Evolutionary conservation across 1,140 invertebrate genomes (phyloP).

Genomic region (Aphelenchoides besseyi): DNA sequence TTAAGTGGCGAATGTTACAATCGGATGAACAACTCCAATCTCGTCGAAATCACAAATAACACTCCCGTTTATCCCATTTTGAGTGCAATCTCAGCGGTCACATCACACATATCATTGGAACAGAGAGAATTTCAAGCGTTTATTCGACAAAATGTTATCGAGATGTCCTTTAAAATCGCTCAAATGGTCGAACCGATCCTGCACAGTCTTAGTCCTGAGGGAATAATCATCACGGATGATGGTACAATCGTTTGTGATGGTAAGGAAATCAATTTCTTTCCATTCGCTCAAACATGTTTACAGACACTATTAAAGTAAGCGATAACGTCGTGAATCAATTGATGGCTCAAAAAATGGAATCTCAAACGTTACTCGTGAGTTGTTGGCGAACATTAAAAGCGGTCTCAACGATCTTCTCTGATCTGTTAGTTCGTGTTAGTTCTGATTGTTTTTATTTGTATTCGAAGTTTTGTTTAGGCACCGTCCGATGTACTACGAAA

Average conservation of each 20-base stretch:
- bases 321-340: neutral
- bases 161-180: conserved; percentile 34
- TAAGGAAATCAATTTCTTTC: neutral
- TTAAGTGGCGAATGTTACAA: neutral
- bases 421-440: conserved; percentile 30
- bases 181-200: conserved; percentile 33
- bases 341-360: conserved; percentile 35
- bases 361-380: conserved; percentile 26
- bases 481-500: neutral
- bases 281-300: no score
- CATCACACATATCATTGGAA: conserved; percentile 13
- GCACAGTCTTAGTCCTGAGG: conserved; percentile 39
- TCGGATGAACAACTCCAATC: neutral
- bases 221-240: conserved; percentile 28
- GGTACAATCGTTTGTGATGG: neutral
- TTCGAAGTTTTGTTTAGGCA: neutral
- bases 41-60: neutral
- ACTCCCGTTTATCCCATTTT: neutral
- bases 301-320: no score
- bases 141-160: conserved; percentile 17
- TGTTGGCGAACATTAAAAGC: conserved; percentile 53
- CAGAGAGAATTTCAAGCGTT: neutral
- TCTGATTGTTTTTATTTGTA: neutral
- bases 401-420: conserved; percentile 47
- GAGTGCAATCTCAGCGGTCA: neutral